phyloP scores from a whole-genome alignment of 2,797 vertebrate genomes.

The Allobates femoralis region DNA sequence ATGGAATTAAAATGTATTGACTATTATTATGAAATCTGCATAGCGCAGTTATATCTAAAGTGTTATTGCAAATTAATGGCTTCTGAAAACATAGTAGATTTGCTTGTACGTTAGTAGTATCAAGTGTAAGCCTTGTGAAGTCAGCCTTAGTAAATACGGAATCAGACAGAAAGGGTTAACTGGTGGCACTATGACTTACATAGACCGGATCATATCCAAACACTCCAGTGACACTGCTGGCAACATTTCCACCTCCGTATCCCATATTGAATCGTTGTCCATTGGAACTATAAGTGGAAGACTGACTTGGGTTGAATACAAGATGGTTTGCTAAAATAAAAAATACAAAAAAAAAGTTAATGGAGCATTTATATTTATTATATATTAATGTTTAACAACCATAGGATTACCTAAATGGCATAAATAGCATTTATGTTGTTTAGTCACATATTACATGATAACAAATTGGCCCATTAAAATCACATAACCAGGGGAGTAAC shows the following conservation, averaged over 20 bases:
- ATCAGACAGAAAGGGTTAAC: not conserved
- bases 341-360: not conserved
- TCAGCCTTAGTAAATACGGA: not conserved
- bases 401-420: not conserved
- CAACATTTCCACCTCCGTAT: conserved; percentile 74
- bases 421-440: too few species aligned
- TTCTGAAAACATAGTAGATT: not conserved
- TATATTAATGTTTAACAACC: not conserved
- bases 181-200: conserved; percentile 68
- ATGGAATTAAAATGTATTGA: not conserved
- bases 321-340: conserved; percentile 71
- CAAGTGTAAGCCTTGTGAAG: not conserved
- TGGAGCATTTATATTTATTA: not conserved
- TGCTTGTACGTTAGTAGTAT: not conserved
- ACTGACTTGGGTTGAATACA: conserved; percentile 73
- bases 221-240: conserved; percentile 67
- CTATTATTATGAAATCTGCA: not conserved
- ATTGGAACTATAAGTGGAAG: conserved; percentile 70
- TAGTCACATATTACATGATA: too few species aligned
- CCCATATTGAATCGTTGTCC: conserved; percentile 70
- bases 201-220: conserved; percentile 79
- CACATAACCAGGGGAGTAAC: too few species aligned
- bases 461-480: too few species aligned
- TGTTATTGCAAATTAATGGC: not conserved
- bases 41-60: not conserved